phyloP scores from a whole-genome alignment of 2,797 vertebrate species.

The Rhodeus uyekii region DNA sequence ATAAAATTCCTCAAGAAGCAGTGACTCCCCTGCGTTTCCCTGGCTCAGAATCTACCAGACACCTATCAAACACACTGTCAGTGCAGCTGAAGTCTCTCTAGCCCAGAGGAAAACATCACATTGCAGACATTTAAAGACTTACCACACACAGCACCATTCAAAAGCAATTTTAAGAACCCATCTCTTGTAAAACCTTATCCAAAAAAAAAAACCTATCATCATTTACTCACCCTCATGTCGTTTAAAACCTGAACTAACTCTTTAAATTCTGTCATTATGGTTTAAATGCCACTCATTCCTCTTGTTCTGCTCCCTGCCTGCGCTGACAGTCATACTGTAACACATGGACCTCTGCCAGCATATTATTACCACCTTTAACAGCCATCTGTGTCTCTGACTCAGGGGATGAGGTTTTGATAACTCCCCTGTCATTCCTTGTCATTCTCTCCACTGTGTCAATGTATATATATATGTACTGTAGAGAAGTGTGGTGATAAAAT shows the following conservation, averaged over 20 bases:
- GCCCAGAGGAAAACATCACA: slow-evolving; percentile 5
- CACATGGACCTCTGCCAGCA: slow-evolving; percentile 42
- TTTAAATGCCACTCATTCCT: slow-evolving; percentile 19
- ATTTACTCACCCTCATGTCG: not conserved
- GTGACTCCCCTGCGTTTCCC: not conserved
- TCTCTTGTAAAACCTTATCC: not conserved
- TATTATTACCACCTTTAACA: slow-evolving; percentile 39
- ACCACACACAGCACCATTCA: not conserved
- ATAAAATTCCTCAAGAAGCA: not conserved
- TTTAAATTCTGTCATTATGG: slow-evolving; percentile 8
- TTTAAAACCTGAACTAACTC: not conserved
- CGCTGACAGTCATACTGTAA: slow-evolving; percentile 20
- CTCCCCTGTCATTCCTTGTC: slow-evolving; percentile 31
- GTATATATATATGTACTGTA: slow-evolving; percentile 15
- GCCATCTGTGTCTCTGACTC: slow-evolving; percentile 39
- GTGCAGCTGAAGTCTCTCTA: slow-evolving; percentile 5
- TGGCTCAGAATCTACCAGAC: slow-evolving; percentile 1
- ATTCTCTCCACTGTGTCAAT: not conserved
- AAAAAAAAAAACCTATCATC: not conserved
- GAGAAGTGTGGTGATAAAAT: not conserved
- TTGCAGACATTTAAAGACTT: not conserved
- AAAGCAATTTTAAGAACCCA: not conserved
- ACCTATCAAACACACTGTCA: slow-evolving; percentile 13
- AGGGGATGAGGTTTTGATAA: slow-evolving; percentile 33
- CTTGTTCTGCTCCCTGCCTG: slow-evolving; percentile 11